Percentiles rank a stretch among this genome's conserved stretches.
These are phyloP conservation scores for Rhodinocichla rosea DNA, from an alignment of 2,113 vertebrate genomes.

Conservation along the genomic window DNA sequence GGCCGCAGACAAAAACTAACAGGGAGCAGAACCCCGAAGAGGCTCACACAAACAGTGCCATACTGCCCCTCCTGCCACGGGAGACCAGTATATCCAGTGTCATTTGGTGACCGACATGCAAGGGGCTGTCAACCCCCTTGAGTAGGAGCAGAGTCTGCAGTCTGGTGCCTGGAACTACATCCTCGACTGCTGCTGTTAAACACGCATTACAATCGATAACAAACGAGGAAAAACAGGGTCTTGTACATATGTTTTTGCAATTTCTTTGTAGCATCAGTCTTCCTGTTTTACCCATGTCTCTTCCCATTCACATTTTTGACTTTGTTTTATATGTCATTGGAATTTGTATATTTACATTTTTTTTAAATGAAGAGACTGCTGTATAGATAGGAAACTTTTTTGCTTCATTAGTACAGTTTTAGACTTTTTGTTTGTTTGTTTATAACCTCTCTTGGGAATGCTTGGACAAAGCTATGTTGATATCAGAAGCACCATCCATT, in stretches of 20 bases:
- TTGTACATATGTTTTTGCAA: constrained; percentile 96
- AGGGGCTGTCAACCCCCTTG: constrained; percentile 63
- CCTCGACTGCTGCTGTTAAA: constrained; percentile 90
- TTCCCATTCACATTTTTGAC: constrained; percentile 84
- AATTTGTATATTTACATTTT: constrained; percentile 87
- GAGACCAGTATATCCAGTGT: constrained; percentile 99
- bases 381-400: constrained; percentile 83
- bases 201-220: constrained; percentile 85
- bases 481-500: constrained; percentile 78
- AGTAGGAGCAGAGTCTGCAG: constrained; percentile 74
- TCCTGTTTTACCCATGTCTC: constrained; percentile 89
- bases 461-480: constrained; percentile 85
- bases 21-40: constrained; percentile 95
- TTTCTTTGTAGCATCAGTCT: constrained; percentile 99
- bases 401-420: constrained; percentile 87
- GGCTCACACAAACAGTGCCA: constrained; percentile 96
- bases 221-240: constrained; percentile 98
- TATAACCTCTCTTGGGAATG: constrained; percentile 79
- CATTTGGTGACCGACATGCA: constrained; percentile 89
- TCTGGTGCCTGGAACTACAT: constrained; percentile 84
- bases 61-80: constrained; percentile 94
- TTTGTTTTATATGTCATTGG: constrained; percentile 90
- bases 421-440: constrained; percentile 64
- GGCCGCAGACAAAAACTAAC: constrained; percentile 90
- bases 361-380: constrained; percentile 79